Evolutionary conservation across 1,140 invertebrate species (phyloP).

Genomic region (Euura lappo): DNA sequence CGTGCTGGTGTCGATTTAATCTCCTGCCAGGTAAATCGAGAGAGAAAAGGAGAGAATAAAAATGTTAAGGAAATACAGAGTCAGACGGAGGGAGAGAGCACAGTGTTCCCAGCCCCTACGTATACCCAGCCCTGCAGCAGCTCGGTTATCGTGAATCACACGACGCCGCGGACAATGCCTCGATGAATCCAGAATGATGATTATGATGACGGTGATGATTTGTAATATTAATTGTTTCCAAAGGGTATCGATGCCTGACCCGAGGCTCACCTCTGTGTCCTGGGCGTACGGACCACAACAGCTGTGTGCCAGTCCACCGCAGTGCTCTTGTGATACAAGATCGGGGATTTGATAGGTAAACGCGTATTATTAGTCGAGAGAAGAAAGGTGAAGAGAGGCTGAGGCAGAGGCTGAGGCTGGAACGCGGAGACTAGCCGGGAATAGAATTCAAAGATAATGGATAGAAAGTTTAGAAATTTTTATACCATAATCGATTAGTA

Average conservation of each 20-base stretch:
- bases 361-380: no score
- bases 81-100: not conserved
- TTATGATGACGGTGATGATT: slow-evolving; percentile 10
- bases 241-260: slow-evolving; percentile 10
- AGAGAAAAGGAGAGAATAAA: not conserved
- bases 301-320: no score
- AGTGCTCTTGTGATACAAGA: no score
- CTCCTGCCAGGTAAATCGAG: not conserved
- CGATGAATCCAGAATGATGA: slow-evolving; percentile 14
- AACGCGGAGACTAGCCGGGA: no score
- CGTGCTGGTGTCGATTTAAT: not conserved
- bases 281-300: no score
- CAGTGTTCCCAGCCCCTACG: not conserved
- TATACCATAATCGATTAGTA: no score
- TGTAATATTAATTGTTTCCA: slow-evolving; percentile 17
- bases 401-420: no score
- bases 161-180: not conserved
- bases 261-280: not conserved
- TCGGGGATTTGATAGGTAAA: no score
- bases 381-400: no score
- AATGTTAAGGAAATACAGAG: no score
- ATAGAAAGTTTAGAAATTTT: no score
- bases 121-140: not conserved
- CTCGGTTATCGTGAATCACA: not conserved
- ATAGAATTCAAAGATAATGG: no score